Evolutionary conservation across 1,140 invertebrate species (phyloP).

Genomic region (Macrotrachela quadricornifera): DNA sequence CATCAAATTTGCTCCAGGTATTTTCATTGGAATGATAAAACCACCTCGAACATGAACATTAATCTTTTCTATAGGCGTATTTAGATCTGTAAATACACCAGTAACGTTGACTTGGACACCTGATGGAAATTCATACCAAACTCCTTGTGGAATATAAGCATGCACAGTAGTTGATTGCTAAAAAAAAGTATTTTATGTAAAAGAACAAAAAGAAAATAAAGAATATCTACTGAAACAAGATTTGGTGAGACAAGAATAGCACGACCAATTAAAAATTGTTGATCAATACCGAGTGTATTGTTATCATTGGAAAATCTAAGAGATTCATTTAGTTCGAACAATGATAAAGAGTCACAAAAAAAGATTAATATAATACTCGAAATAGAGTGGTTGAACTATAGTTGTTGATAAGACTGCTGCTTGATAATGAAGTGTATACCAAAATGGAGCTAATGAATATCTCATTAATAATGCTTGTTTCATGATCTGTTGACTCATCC

Average conservation of each 20-base stretch:
- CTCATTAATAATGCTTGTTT: conserved; percentile 41
- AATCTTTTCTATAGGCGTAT: conserved; percentile 19
- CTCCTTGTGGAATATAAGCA: conserved; percentile 25
- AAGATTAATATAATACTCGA: conserved; percentile 14
- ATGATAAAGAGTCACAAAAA: too few relatives aligned
- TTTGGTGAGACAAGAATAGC: conserved; percentile 52
- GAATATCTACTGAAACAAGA: conserved; percentile 12
- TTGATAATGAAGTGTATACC: conserved; percentile 56
- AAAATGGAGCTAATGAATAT: conserved; percentile 53
- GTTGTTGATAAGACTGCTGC: conserved; percentile 46
- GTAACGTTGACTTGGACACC: conserved; percentile 10
- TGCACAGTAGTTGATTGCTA: conserved; percentile 13
- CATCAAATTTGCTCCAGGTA: conserved; percentile 34
- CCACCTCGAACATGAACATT: conserved; percentile 29
- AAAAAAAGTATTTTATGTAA: too few relatives aligned
- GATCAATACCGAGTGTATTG: conserved; percentile 46
- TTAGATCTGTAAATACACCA: conserved; percentile 29
- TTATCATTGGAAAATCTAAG: conserved; percentile 36
- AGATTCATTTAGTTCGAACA: conserved; percentile 39
- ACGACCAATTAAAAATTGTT: conserved; percentile 56
- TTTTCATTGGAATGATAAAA: conserved; percentile 24
- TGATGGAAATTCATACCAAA: conserved; percentile 30
- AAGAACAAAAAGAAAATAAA: too few relatives aligned
- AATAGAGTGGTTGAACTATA: conserved; percentile 53
- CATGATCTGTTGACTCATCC: conserved; percentile 35